phyloP scores from a whole-genome alignment of 2,797 vertebrate species.

The Enteromius argenteus region DNA sequence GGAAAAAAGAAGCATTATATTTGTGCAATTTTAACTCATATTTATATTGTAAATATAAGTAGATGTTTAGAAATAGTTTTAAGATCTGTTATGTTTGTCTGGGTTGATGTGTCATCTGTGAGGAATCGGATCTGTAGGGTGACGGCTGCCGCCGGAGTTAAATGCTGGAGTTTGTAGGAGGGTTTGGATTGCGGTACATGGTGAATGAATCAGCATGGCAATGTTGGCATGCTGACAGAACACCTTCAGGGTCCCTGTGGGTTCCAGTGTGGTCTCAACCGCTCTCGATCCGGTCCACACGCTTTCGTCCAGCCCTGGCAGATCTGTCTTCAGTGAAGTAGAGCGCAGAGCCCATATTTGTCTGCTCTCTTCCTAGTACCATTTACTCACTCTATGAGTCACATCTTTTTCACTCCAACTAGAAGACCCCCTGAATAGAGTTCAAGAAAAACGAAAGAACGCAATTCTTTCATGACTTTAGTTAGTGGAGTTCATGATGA shows the following conservation, averaged over 20 bases:
- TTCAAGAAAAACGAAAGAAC: constrained; percentile 47
- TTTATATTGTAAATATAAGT: constrained; percentile 38
- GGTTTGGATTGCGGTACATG: constrained; percentile 43
- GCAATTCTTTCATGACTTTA: constrained; percentile 15
- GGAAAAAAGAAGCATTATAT: background rate
- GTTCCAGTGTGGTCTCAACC: constrained; percentile 57
- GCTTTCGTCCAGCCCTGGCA: constrained; percentile 16
- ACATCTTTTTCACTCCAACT: constrained; percentile 42
- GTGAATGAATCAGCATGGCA: constrained; percentile 53
- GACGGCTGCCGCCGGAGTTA: constrained; percentile 64
- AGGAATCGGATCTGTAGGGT: constrained; percentile 52
- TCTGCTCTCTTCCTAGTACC: constrained; percentile 16
- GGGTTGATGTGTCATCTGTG: constrained; percentile 39
- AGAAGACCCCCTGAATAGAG: constrained; percentile 28
- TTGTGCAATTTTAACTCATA: constrained; percentile 3
- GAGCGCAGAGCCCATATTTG: constrained; percentile 40
- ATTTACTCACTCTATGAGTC: constrained; percentile 48
- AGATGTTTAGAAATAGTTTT: constrained; percentile 2
- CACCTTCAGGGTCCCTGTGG: constrained; percentile 39
- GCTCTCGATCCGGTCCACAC: constrained; percentile 65
- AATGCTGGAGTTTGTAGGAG: constrained; percentile 53
- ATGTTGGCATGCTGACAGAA: constrained; percentile 37
- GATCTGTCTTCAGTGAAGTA: constrained; percentile 34
- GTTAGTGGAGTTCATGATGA: background rate
- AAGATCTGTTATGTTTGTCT: constrained; percentile 34